phyloP scores from a whole-genome alignment of 2,113 vertebrate species.

The Hypanus sabinus region DNA sequence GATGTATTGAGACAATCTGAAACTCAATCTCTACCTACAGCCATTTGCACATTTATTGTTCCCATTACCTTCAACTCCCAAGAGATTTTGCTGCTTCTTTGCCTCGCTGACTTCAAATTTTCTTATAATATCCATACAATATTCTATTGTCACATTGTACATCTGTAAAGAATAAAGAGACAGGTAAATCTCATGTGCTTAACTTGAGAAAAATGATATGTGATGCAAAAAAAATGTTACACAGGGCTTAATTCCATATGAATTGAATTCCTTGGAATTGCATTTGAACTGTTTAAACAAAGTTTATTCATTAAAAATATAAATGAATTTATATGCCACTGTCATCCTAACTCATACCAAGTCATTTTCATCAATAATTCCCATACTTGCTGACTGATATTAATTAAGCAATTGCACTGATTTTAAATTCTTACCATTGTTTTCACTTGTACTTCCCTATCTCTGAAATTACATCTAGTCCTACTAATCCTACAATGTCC shows the following conservation, averaged over 20 bases:
- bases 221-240: background rate
- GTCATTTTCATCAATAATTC: too few relatives aligned
- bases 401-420: too few relatives aligned
- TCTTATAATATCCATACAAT: conserved; percentile 80
- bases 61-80: conserved; percentile 86
- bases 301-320: background rate
- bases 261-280: background rate
- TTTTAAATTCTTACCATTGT: too few relatives aligned
- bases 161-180: conserved; percentile 58
- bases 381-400: too few relatives aligned
- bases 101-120: conserved; percentile 90
- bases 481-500: too few relatives aligned
- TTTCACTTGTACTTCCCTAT: too few relatives aligned
- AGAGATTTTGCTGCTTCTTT: conserved; percentile 75
- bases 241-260: background rate
- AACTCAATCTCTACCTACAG: background rate
- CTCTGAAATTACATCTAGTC: too few relatives aligned
- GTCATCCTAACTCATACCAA: too few relatives aligned
- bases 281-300: background rate
- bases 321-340: background rate
- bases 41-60: background rate
- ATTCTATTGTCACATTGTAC: conserved; percentile 77
- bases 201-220: conserved; percentile 22
- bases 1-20: too few relatives aligned
- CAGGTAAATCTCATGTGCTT: background rate